A percentile compares a stretch with the other conserved stretches of the same genome.
Conservation (phyloP, 1,140 invertebrate species). For the Drosophila virilis region DNA sequence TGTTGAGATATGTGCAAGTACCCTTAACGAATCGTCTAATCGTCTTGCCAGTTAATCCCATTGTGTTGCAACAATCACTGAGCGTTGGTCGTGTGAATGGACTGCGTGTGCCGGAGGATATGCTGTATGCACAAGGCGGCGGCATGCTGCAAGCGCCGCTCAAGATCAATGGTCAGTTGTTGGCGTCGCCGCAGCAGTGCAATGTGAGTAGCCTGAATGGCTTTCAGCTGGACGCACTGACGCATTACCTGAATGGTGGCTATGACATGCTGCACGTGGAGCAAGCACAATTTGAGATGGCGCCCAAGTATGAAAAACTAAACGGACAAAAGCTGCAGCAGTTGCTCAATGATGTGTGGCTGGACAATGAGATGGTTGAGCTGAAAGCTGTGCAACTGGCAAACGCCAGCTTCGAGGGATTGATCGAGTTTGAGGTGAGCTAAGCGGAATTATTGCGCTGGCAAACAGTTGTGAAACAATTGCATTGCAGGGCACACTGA, state of each 20-base stretch:
- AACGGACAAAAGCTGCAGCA: conserved; percentile 56
- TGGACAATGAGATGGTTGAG: conserved; percentile 70
- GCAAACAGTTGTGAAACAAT: conserved; percentile 4
- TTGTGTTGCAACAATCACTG: conserved; percentile 57
- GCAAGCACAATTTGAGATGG: conserved; percentile 41
- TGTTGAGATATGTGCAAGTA: not conserved
- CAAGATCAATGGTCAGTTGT: conserved; percentile 40
- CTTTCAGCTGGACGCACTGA: conserved; percentile 35
- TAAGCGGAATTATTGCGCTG: not conserved
- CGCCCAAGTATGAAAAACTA: conserved; percentile 50
- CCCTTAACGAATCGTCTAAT: not conserved
- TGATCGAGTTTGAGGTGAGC: conserved; percentile 70
- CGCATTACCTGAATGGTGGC: conserved; percentile 27
- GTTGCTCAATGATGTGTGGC: conserved; percentile 67
- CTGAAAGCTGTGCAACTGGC: conserved; percentile 46
- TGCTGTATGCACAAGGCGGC: conserved; percentile 42
- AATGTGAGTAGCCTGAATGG: conserved; percentile 53
- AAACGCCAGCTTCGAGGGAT: conserved; percentile 56
- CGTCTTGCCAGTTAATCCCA: conserved; percentile 69
- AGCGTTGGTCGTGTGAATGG: conserved; percentile 57
- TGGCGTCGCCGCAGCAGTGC: conserved; percentile 22
- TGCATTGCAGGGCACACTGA: conserved; percentile 60
- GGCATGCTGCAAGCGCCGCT: conserved; percentile 27
- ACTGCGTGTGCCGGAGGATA: conserved; percentile 65
- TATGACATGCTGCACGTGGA: conserved; percentile 56